Percentiles rank a stretch among this genome's conserved stretches.
Evolutionary conservation across 2,888 invertebrate species (phyloP).

Genomic region (Aphodius granarius): DNA sequence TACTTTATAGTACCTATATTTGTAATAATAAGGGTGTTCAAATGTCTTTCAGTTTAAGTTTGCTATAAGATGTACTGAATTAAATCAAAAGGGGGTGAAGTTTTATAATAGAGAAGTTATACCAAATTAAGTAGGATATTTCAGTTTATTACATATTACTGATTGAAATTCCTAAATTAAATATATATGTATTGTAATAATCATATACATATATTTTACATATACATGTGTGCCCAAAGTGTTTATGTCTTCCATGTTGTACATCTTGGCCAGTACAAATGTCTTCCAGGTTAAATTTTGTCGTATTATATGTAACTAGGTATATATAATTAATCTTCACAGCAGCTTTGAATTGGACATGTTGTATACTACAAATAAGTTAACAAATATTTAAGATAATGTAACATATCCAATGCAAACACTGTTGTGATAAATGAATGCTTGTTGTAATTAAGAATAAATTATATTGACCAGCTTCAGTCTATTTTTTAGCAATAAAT

Average conservation of each 20-base stretch:
- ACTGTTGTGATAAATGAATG: neutral
- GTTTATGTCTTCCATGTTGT: neutral
- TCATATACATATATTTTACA: neutral
- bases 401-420: neutral
- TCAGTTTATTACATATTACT: too few relatives aligned
- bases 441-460: neutral
- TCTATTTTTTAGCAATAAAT: neutral
- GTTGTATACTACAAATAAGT: neutral
- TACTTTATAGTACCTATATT: too few relatives aligned
- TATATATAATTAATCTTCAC: neutral
- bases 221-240: neutral
- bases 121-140: too few relatives aligned
- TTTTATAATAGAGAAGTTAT: too few relatives aligned
- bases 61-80: too few relatives aligned
- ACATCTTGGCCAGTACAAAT: neutral
- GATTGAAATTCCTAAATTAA: neutral
- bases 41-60: too few relatives aligned
- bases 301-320: neutral
- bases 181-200: neutral
- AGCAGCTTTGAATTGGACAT: neutral
- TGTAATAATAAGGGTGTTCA: too few relatives aligned
- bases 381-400: neutral
- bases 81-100: too few relatives aligned
- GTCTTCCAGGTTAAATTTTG: neutral
- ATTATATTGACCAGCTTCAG: neutral